Conservation (phyloP, 1,140 invertebrate species). For the Armadillidium nasatum region DNA sequence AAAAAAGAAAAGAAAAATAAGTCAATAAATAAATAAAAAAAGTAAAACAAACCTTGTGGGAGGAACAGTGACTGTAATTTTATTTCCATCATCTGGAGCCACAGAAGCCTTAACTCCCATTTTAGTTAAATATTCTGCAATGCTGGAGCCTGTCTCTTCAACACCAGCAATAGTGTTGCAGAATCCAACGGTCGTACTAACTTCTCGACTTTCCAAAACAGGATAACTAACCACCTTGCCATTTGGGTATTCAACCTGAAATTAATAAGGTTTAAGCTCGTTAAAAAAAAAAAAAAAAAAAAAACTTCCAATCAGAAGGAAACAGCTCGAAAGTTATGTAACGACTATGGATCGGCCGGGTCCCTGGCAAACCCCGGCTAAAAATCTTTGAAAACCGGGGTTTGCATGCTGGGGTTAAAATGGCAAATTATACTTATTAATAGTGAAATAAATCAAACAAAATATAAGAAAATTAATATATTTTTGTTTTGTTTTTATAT, state of each 20-base stretch:
- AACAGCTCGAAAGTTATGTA: too few relatives aligned
- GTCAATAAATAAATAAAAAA: background rate
- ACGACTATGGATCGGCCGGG: too few relatives aligned
- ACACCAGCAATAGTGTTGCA: conserved; percentile 40
- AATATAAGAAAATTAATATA: too few relatives aligned
- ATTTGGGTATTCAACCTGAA: conserved; percentile 44
- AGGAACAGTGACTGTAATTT: conserved; percentile 55
- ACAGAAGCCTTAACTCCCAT: conserved; percentile 75
- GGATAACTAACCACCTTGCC: conserved; percentile 57
- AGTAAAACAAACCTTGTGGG: conserved; percentile 45
- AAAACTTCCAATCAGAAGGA: too few relatives aligned
- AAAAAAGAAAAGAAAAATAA: background rate
- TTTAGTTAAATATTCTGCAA: conserved; percentile 71
- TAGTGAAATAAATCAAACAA: too few relatives aligned
- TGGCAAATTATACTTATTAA: too few relatives aligned
- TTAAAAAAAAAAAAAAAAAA: too few relatives aligned
- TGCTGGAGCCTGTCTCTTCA: conserved; percentile 57
- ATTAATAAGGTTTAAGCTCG: background rate
- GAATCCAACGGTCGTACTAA: conserved; percentile 31
- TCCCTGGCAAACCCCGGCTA: too few relatives aligned
- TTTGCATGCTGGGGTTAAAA: too few relatives aligned
- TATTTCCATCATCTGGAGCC: conserved; percentile 47
- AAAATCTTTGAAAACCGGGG: too few relatives aligned
- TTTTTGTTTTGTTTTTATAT: too few relatives aligned
- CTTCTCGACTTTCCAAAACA: conserved; percentile 67